Conservation (phyloP, 2,888 invertebrate genomes). For the Cataglyphis cursor region DNA sequence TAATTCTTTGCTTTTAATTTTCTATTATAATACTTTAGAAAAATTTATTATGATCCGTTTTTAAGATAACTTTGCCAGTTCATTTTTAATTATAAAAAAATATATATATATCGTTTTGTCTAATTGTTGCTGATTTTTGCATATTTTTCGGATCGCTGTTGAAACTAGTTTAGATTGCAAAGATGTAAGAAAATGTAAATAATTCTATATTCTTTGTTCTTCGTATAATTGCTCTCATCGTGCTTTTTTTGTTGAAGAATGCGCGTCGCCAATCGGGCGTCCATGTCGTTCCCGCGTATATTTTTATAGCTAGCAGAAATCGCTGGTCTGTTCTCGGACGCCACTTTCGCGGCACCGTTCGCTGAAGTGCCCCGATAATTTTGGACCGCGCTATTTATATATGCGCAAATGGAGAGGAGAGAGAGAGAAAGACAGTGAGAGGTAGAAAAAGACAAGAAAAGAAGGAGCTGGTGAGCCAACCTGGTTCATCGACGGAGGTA, state of each 20-base stretch:
- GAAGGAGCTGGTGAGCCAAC: slow-evolving; percentile 53
- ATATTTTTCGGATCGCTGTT: background rate
- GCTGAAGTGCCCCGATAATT: slow-evolving; percentile 76
- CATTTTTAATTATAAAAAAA: background rate
- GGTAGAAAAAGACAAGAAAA: slow-evolving; percentile 24
- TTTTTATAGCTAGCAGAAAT: slow-evolving; percentile 55
- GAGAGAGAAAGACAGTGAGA: slow-evolving; percentile 57
- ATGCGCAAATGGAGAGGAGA: slow-evolving; percentile 60
- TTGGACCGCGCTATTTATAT: slow-evolving; percentile 81
- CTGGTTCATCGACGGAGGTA: slow-evolving; percentile 55
- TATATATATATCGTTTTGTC: background rate
- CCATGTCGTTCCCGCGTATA: slow-evolving; percentile 32
- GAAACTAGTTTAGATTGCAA: background rate
- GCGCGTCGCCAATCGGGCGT: slow-evolving; percentile 14
- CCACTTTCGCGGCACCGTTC: slow-evolving; percentile 72
- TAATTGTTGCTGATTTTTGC: background rate
- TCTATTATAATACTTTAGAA: background rate
- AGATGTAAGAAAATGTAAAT: background rate
- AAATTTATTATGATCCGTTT: background rate
- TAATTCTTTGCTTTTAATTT: background rate
- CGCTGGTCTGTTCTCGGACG: slow-evolving; percentile 60
- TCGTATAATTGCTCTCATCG: background rate
- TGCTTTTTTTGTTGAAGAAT: slow-evolving; percentile 14
- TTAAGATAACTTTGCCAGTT: background rate
- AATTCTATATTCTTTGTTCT: background rate